Evolutionary conservation across 2,797 vertebrate species (phyloP).

Genomic region (Varecia variegata): DNA sequence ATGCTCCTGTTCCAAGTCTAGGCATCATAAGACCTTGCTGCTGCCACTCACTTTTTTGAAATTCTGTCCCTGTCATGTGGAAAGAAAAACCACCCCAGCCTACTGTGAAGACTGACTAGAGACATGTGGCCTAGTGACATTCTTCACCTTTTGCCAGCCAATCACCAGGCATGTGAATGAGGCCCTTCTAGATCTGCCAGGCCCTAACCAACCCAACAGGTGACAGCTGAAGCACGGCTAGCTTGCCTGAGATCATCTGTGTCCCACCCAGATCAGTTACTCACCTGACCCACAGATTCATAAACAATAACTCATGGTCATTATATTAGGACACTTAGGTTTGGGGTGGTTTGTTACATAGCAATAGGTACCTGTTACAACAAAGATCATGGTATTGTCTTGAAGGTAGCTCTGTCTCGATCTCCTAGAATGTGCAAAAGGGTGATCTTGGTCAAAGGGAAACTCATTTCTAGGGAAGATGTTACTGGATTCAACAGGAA

Average conservation of each 20-base stretch:
- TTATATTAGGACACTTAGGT: neutral
- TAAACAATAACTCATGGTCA: neutral
- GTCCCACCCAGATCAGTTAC: neutral
- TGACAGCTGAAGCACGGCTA: neutral
- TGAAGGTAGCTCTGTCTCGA: neutral
- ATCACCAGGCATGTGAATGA: neutral
- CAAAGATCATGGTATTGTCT: neutral
- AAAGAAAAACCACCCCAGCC: neutral
- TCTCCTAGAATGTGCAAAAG: neutral
- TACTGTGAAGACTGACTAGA: neutral
- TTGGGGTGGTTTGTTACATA: neutral
- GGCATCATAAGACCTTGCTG: neutral
- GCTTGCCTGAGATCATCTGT: neutral
- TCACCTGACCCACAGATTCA: neutral
- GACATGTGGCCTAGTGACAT: neutral
- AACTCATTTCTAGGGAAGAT: neutral
- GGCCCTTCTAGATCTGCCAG: neutral
- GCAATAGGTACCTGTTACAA: neutral
- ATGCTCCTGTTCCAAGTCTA: too few relatives aligned
- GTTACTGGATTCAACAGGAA: neutral
- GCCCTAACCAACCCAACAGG: neutral
- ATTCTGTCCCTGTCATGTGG: neutral
- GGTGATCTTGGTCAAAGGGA: neutral
- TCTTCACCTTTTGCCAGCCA: neutral
- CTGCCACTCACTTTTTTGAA: neutral